Base-by-base conservation (phyloP, 2,888 invertebrate genomes). In the Drosophila formosana region DNA sequence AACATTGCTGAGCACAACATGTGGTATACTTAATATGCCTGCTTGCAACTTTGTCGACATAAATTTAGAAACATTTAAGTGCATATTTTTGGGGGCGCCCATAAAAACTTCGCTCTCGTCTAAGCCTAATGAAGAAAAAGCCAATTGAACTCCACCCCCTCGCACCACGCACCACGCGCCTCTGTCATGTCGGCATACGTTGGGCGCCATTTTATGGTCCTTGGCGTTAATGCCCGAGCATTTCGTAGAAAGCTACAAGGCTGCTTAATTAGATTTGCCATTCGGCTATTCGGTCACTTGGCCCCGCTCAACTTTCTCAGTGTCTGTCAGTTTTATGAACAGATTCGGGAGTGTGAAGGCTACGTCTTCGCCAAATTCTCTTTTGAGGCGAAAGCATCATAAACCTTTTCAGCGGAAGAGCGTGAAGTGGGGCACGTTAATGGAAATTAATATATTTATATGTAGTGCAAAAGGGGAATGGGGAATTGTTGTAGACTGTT, bases 221-320 rank as follows among this genome's bases (percentile, higher is more conserved):
- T 62, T 56, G 52, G 57, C 64, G 67, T 87, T 84, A 87, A 86
- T 78, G 84, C 68, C 47, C 30, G 23, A 45, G 45, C 58, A 55
- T 61, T 13, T 11, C 53, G 55, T 55, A 23, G 52, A 28, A 64
- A 32, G 58, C 60, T 51, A 47, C 74, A 80, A 67, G 72, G 69
- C 75, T 78, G 72, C 81, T 80, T 83, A 83, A 83, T 83, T 83
- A 88, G 88, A 88, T 83, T 83, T 84, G 68, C 67, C 32, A 65
- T 58, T 69, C 74, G 65, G 25, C 74, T 41, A 65, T 58, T 69
- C 74, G 65, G 25, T 65, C 65, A 77, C 78, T 77, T 68, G 63
- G 26, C 32, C 26, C 55, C 58, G 9, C 47, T 49, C 41, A 32
- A 46, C 45, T 39, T 51, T 52, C 11, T 43, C 13, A 13, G 13